A percentile compares a stretch with the other conserved stretches of the same genome.
Evolutionary conservation across 1,140 invertebrate genomes (phyloP).

Genomic region (Bombus confusus): DNA sequence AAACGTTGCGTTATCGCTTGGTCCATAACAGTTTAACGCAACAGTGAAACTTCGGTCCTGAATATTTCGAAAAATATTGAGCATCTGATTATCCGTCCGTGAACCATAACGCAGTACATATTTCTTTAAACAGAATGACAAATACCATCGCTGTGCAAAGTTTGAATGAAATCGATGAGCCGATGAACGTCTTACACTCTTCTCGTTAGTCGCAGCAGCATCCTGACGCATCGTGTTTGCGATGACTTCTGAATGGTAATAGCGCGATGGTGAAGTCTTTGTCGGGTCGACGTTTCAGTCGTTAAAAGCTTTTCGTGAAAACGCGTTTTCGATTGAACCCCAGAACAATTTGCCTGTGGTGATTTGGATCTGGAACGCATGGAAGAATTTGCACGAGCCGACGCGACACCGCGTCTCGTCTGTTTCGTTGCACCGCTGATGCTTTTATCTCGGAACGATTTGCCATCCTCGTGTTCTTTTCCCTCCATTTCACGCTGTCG

Average conservation of each 20-base stretch:
- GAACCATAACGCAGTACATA: no score
- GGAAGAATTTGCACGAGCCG: slow-evolving; percentile 28
- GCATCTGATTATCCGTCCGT: no score
- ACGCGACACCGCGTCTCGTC: neutral
- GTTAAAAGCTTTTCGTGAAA: slow-evolving; percentile 58
- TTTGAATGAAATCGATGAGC: neutral
- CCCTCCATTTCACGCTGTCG: neutral
- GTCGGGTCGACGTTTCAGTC: slow-evolving; percentile 37
- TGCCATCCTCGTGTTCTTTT: slow-evolving; percentile 2
- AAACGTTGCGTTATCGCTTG: no score
- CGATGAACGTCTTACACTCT: neutral
- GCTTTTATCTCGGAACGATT: slow-evolving; percentile 54
- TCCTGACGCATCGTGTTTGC: neutral
- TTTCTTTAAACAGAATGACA: no score
- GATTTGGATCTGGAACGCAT: slow-evolving; percentile 41
- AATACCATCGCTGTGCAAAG: neutral
- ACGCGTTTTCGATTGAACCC: slow-evolving; percentile 47
- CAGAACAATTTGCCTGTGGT: slow-evolving; percentile 49
- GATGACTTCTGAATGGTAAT: neutral
- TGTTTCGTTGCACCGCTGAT: slow-evolving; percentile 34
- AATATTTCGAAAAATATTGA: no score
- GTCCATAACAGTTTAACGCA: no score
- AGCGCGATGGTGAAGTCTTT: neutral
- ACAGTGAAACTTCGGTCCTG: no score
- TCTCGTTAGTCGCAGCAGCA: neutral